Evolutionary conservation across 2,888 invertebrate genomes (phyloP).

Genomic region (Coenonympha arcania): DNA sequence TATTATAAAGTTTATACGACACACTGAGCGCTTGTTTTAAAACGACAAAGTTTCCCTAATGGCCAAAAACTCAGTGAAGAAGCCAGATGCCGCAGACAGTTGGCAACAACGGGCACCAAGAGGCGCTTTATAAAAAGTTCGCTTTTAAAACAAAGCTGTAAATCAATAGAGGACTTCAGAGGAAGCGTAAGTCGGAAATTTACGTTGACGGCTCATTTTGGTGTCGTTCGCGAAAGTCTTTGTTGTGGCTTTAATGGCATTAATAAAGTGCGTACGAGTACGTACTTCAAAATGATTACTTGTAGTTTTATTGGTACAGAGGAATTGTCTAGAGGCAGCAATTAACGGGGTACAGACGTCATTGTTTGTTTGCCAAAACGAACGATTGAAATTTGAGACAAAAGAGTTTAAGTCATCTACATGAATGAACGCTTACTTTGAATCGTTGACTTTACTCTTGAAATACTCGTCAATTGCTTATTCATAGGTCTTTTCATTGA

Average conservation of each 20-base stretch:
- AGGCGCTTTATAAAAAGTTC: constrained; percentile 68
- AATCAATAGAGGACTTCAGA: constrained; percentile 67
- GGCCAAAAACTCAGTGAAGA: constrained; percentile 59
- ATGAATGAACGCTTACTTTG: too few relatives aligned
- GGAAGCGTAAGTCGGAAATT: constrained; percentile 64
- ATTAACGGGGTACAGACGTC: neutral
- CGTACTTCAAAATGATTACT: neutral
- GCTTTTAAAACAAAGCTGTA: constrained; percentile 67
- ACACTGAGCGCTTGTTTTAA: constrained; percentile 20
- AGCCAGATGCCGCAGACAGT: constrained; percentile 70
- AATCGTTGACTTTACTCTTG: too few relatives aligned
- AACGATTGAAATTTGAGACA: too few relatives aligned
- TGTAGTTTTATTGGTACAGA: neutral
- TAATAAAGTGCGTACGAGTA: neutral
- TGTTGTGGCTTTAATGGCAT: constrained; percentile 51
- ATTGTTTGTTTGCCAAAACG: neutral
- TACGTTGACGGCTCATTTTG: constrained; percentile 55
- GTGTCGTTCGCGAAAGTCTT: constrained; percentile 39
- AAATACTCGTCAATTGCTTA: too few relatives aligned
- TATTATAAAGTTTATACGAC: constrained; percentile 17
- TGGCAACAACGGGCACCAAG: constrained; percentile 65
- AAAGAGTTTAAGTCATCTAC: too few relatives aligned
- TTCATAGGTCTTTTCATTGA: too few relatives aligned
- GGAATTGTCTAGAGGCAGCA: neutral
- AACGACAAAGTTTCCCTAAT: constrained; percentile 61